Conservation (phyloP, 2,797 vertebrate genomes). For the Choloepus didactylus region DNA sequence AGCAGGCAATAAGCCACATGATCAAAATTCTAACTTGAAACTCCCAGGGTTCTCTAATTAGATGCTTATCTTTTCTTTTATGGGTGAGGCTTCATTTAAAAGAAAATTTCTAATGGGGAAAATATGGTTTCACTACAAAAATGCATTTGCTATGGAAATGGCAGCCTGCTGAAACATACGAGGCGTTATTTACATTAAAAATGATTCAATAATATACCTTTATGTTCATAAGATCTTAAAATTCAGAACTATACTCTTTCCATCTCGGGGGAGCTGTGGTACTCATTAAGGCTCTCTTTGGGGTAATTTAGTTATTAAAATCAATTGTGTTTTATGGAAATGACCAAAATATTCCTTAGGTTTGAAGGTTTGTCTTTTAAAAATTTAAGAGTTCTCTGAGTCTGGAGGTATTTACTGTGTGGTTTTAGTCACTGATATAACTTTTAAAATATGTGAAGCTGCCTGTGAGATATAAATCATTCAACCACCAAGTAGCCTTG, state of each 20-base stretch:
- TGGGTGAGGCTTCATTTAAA: slow-evolving; percentile 69
- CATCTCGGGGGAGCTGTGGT: slow-evolving; percentile 37
- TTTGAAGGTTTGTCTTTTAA: slow-evolving; percentile 63
- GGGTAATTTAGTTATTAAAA: slow-evolving; percentile 72
- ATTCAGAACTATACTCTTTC: slow-evolving; percentile 62
- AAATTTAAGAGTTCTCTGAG: slow-evolving; percentile 64
- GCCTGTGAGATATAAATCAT: slow-evolving; percentile 76
- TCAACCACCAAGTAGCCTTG: slow-evolving; percentile 56
- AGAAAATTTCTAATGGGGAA: slow-evolving; percentile 75
- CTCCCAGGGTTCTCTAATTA: slow-evolving; percentile 72
- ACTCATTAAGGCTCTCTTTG: slow-evolving; percentile 66
- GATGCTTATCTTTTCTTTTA: slow-evolving; percentile 72
- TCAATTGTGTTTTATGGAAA: slow-evolving; percentile 78
- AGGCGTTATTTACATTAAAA: slow-evolving; percentile 73
- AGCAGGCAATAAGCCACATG: slow-evolving; percentile 29
- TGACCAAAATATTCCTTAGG: slow-evolving; percentile 54
- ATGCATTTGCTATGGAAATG: slow-evolving; percentile 67
- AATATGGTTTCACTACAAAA: slow-evolving; percentile 74
- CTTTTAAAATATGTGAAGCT: slow-evolving; percentile 80
- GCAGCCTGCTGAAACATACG: slow-evolving; percentile 31
- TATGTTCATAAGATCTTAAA: slow-evolving; percentile 67
- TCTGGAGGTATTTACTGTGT: slow-evolving; percentile 76
- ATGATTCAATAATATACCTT: slow-evolving; percentile 70
- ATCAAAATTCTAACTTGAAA: slow-evolving; percentile 66
- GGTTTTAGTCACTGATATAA: slow-evolving; percentile 80